Evolutionary conservation across 2,888 invertebrate species (phyloP).

Genomic region (Pseudococcus jackbeardsleyi): DNA sequence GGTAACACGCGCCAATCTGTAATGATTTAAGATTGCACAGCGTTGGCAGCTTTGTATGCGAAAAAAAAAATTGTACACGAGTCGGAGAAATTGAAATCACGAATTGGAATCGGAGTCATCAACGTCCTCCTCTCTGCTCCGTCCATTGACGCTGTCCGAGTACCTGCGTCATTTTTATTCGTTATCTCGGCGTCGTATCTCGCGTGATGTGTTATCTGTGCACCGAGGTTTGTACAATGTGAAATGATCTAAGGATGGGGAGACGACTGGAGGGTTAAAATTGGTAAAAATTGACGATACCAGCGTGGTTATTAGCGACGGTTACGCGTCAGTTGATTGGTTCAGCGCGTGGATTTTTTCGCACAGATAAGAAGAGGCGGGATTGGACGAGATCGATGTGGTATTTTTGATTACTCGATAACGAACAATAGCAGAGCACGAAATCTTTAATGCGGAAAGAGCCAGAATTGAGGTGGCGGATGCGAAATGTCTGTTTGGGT

Average conservation of each 20-base stretch:
- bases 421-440: neutral
- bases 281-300: neutral
- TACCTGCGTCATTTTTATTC: no score
- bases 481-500: neutral
- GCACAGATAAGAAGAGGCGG: neutral
- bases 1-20: no score
- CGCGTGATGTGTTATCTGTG: neutral
- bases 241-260: no score
- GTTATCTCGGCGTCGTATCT: neutral
- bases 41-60: no score
- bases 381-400: neutral
- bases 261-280: neutral
- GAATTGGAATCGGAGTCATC: no score
- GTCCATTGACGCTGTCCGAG: no score
- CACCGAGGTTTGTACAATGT: no score
- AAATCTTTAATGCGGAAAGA: conserved; percentile 1
- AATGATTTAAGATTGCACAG: no score
- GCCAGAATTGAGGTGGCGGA: neutral
- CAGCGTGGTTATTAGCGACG: neutral
- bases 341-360: conserved; percentile 5
- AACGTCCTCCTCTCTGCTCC: no score
- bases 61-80: no score
- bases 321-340: conserved; percentile 22
- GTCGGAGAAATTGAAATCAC: no score
- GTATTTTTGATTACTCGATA: conserved; percentile 3